Base-by-base conservation (phyloP, 2,113 vertebrate species). In the Aegithalos caudatus region DNA sequence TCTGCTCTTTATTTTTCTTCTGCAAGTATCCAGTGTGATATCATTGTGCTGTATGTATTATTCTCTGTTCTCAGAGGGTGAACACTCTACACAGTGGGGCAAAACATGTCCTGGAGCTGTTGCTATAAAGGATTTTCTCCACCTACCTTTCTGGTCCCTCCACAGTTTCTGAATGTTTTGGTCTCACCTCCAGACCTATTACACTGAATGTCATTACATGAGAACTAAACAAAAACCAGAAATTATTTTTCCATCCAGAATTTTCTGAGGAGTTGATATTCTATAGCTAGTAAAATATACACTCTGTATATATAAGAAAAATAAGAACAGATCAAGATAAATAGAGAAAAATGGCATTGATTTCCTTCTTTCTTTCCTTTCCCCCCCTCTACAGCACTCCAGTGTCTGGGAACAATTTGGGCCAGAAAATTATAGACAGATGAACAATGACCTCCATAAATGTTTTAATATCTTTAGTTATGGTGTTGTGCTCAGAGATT, bases 1-100 rank as follows among this genome's bases (percentile, higher is more conserved):
- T 20, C 12, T 77, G 3, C 24, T 80, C 21, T 81, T 67, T 7
- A 28, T 45, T 44, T 67, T 82, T 60, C 37, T 22, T 15, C 29
- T 67, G 14, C 10, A 16, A 21, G 23, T 0, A 0, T 40, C 20
- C 1, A 1, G 3, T 44, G 28, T 78, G 40, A 19, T 57, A 65
- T 53, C 7, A 12, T 35, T 70, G 37, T 9, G 21, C 11, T 33
- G 4, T 70, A 13, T 27, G 17, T 42, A 48, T 20, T 27, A 7
- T 50, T 81, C 29, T 84, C 10, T 44, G 25, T 67, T 67, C 31
- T 38, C 13, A 54, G 24, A 27, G 12, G 8, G 29, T 92, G 33
- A 87, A 62, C 65, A 54, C 5, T 40, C 21, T 24, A 10, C 8
- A 29, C 12, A 22, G 5, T 15, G 28, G 5, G 14, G 5, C 1